phyloP scores from a whole-genome alignment of 2,113 vertebrate species.

The Brachypteracias leptosomus region DNA sequence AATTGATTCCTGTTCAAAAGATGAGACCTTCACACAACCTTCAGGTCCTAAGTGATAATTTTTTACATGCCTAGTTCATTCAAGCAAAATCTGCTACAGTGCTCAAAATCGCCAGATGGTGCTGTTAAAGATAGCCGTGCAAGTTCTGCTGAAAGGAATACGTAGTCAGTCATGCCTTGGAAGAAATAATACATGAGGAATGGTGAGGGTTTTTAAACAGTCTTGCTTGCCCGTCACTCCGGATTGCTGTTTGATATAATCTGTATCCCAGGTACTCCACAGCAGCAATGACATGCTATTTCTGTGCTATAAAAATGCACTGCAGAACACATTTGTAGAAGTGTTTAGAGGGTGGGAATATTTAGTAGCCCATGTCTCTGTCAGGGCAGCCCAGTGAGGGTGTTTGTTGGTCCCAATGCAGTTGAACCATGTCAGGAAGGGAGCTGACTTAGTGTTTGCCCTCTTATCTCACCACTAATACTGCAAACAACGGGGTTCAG shows the following conservation, averaged over 20 bases:
- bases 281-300: rapidly evolving
- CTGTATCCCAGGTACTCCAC: not conserved
- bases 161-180: not conserved
- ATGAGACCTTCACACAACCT: not conserved
- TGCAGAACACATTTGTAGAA: not conserved
- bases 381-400: not conserved
- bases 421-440: not conserved
- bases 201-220: not conserved
- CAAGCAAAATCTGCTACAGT: not conserved
- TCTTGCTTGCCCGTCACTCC: not conserved
- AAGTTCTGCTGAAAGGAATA: not conserved
- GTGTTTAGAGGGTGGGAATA: not conserved
- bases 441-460: not conserved
- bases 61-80: not conserved
- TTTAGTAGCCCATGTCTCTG: not conserved
- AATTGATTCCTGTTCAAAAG: not conserved
- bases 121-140: constrained; percentile 17
- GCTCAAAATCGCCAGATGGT: constrained; percentile 27
- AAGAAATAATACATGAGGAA: not conserved
- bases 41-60: not conserved
- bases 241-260: not conserved
- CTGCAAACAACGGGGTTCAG: not conserved
- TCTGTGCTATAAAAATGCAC: not conserved
- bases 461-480: not conserved
- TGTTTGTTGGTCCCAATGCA: rapidly evolving